These are phyloP conservation scores for Saturnia pavonia DNA, from an alignment of 2,888 invertebrate species.

Conservation along the genomic window DNA sequence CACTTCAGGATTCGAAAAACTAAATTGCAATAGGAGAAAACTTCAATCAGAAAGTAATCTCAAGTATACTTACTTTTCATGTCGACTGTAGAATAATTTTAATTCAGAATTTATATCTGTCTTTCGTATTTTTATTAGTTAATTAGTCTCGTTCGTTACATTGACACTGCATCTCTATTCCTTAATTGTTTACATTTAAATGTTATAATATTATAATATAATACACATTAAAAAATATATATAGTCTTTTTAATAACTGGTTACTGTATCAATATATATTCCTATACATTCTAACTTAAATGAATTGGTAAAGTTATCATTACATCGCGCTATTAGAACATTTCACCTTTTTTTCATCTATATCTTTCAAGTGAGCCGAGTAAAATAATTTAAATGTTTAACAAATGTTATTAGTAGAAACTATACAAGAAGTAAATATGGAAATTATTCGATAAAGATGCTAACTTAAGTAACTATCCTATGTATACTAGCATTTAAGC, in stretches of 20 bases:
- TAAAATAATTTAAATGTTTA: not conserved
- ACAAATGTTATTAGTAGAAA: not conserved
- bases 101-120: slow-evolving; percentile 37
- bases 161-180: not conserved
- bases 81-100: slow-evolving; percentile 33
- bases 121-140: slow-evolving; percentile 34
- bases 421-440: slow-evolving; percentile 17
- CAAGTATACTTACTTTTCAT: slow-evolving; percentile 25
- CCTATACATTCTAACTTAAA: not conserved
- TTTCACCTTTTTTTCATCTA: not conserved
- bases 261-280: slow-evolving; percentile 9
- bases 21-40: not conserved
- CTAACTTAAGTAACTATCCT: not conserved
- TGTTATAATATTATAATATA: not conserved
- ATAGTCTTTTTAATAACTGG: too few relatives aligned
- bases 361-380: too few relatives aligned
- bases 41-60: slow-evolving; percentile 15
- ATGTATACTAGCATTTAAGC: slow-evolving; percentile 53
- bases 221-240: too few relatives aligned
- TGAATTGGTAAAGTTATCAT: not conserved
- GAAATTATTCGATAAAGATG: slow-evolving; percentile 22
- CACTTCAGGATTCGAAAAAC: slow-evolving; percentile 6
- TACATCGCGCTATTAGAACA: not conserved
- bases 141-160: slow-evolving; percentile 32
- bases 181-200: not conserved